Evolutionary conservation across 1,140 invertebrate genomes (phyloP).

Genomic region (Diploscapter pachys): DNA sequence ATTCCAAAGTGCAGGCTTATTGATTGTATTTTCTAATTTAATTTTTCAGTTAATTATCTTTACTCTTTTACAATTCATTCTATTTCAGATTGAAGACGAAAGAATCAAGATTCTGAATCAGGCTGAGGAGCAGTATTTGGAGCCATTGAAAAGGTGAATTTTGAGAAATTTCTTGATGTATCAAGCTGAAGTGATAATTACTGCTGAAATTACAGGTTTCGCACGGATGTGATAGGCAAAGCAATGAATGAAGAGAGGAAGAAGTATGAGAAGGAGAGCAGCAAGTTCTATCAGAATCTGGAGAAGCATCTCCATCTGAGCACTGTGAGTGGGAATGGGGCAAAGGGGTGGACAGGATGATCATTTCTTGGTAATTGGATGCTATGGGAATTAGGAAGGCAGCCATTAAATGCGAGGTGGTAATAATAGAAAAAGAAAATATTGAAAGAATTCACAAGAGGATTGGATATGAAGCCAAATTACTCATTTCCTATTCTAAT

Average conservation of each 20-base stretch:
- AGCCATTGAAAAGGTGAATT: conserved; percentile 63
- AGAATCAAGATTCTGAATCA: conserved; percentile 87
- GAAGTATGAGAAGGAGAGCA: conserved; percentile 93
- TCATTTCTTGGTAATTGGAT: too few species aligned
- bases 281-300: conserved; percentile 90
- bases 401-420: background rate
- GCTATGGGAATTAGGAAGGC: too few species aligned
- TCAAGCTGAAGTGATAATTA: background rate
- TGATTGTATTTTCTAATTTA: conserved; percentile 20
- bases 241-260: conserved; percentile 87
- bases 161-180: background rate
- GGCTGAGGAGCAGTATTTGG: conserved; percentile 83
- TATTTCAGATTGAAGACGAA: conserved; percentile 83
- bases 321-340: conserved; percentile 61
- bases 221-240: conserved; percentile 87
- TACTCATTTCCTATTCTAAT: too few species aligned
- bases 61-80: conserved; percentile 86
- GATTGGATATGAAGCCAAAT: too few species aligned
- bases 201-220: conserved; percentile 76
- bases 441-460: background rate
- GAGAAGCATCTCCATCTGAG: conserved; percentile 89
- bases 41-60: conserved; percentile 71
- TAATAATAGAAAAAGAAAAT: conserved; percentile 32
- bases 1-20: conserved; percentile 7
- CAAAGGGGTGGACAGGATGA: background rate